Base-by-base conservation (phyloP, 2,888 invertebrate species). In the Sinhomidia bicolor region DNA sequence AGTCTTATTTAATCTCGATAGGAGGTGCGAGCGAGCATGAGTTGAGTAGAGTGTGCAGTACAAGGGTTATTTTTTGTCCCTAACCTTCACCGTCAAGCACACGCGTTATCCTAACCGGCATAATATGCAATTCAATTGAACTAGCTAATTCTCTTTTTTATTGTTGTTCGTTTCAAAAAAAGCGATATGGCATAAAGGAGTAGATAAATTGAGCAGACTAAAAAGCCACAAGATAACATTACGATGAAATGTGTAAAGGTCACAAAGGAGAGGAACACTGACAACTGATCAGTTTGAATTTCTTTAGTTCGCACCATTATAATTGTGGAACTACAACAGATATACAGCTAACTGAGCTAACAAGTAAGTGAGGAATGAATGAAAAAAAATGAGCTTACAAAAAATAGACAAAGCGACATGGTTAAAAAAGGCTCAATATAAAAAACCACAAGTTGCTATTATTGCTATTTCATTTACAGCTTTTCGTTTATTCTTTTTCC, bases 31-130 rank as follows among this genome's bases (percentile, higher is more conserved):
- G 26, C 3, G 17, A 4, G 14, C 0, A 14, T 12, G 7, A n/a
- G n/a, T n/a, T n/a, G n/a, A n/a, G n/a, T 14, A 57, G 57, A 57
- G 17, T 57, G 1, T 1, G 7, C 14, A 6, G 17, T 57, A 17
- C 32, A 68, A 36, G 17, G 68, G 68, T 36, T 68, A 68, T 68
- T 36, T 62, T 80, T 41, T 62, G 26, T 23, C 44, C 80, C 20
- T 68, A 81, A 65, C 81, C 81, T 81, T 81, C 81, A 80, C 80
- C 80, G 62, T 65, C 80, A 47, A 60, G 32, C 32, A 36, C 20
- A 44, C 71, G 9, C 7, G 36, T 44, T 71, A 71, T 71, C 71
- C 44, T 32, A 32, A 44, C 71, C 41, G 41, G 44, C 71, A 44
- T n/a, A n/a, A n/a, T n/a, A n/a, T 71, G 71, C 44, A 71, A 71